Evolutionary conservation across 2,888 invertebrate genomes (phyloP), one percentile per base, ranked within the genome.

Genomic region (Azorinus chamasolen): DNA sequence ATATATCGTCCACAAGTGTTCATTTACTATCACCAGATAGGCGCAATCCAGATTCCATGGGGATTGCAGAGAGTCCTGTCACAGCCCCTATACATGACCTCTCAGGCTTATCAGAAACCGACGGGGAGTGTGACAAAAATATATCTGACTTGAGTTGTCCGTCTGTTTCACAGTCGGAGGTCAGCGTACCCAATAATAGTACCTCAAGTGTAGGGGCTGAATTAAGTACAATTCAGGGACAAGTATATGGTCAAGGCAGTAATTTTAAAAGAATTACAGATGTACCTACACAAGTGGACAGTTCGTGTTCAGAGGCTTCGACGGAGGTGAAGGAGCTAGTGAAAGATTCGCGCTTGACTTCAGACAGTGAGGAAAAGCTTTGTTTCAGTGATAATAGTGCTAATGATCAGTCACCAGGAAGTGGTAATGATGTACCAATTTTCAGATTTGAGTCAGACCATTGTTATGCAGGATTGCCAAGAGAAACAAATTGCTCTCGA

Each of bases 391-490:
- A 72, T 55, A 69, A 61, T 65, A 65, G 55, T 65, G 76, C 65
- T 72, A 72, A 65, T 65, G 55, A 53, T 12, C 45, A 16, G 22
- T 24, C 55, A 45, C 32, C 27, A 16, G 39, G 32, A 41, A 73
- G 66, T 61, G 68, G 51, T 39, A 70, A 66, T 45, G 63, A 59
- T 27, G 45, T 39, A 16, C 69, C 69, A 39, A 50, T 73, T 22
- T 74, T 77, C 39, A 64, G 77, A 48, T 81, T 77, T 71, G 77
- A 77, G 22, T 75, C 61, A 41, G 83, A 83, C 39, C 84, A 84
- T 62, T 82, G 84, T 70, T 84, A 84, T 69, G 84, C 84, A 41
- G 83, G 77, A 2, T 41, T 72, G 50, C 81, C 77, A 50, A 71
- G 77, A 25, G 74, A 71, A 64, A 53, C 55, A 37, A 68, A 71